Conservation (phyloP, 92 coral and sea anemone genomes). For the Hydrozoanthus gracilis region DNA sequence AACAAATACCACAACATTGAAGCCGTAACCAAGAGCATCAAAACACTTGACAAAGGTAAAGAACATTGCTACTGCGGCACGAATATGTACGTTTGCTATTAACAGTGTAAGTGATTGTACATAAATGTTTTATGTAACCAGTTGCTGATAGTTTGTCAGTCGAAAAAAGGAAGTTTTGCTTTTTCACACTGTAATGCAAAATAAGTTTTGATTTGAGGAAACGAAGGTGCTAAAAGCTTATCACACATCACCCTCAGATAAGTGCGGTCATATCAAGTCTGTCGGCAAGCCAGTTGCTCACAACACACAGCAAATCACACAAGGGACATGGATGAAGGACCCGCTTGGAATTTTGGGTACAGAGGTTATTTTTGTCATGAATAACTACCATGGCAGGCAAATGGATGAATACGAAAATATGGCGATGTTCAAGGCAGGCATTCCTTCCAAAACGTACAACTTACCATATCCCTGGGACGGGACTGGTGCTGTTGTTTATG, state of each 20-base stretch:
- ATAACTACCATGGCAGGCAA: background rate
- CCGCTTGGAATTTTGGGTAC: slow-evolving; percentile 62
- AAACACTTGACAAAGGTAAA: too few relatives aligned
- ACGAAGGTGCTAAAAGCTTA: background rate
- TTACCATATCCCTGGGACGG: slow-evolving; percentile 61
- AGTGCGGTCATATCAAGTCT: slow-evolving; percentile 35
- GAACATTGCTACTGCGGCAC: too few relatives aligned
- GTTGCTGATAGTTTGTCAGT: too few relatives aligned
- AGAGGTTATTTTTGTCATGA: slow-evolving; percentile 59
- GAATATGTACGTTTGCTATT: too few relatives aligned
- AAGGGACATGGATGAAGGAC: slow-evolving; percentile 74
- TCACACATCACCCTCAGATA: slow-evolving; percentile 5
- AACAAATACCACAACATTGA: too few relatives aligned
- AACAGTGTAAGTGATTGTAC: too few relatives aligned
- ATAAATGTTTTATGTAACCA: too few relatives aligned
- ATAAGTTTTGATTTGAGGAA: too few relatives aligned
- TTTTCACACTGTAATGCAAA: too few relatives aligned
- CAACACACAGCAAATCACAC: background rate
- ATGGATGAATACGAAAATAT: slow-evolving; percentile 55
- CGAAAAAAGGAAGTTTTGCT: too few relatives aligned
- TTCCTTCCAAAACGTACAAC: slow-evolving; percentile 32
- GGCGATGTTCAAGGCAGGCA: slow-evolving; percentile 60
- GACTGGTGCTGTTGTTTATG: slow-evolving; percentile 72
- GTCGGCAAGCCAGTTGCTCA: slow-evolving; percentile 58
- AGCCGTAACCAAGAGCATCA: too few relatives aligned